Evolutionary conservation across 2,888 invertebrate genomes (phyloP), one percentile per base, ranked within the genome.

Genomic region (Gryllus longicercus): DNA sequence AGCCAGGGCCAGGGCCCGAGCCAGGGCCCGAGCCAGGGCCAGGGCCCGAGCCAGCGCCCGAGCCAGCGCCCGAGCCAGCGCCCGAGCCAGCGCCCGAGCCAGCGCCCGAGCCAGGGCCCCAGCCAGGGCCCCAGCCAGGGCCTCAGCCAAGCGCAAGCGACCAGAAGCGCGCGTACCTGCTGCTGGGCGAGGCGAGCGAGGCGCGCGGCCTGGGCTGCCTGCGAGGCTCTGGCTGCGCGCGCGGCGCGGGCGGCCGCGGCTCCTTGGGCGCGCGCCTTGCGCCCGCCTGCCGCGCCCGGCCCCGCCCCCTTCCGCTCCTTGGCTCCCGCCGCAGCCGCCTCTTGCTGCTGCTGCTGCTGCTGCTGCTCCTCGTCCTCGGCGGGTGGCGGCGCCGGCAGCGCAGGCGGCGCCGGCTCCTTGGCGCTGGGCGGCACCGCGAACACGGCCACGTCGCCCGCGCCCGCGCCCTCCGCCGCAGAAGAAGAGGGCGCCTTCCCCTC

Each of bases 241-340:
- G 3, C 16, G 14, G 8, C 21, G 14, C 25, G 38, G 21, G 78
- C 23, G 11, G 21, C 78, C 21, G n/a, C 11, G 12, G 18, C n/a
- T 3, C 49, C 23, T 14, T 14, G n/a, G 0, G 63, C 63, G 14
- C 63, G 63, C 63, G 63, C 63, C 63, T 63, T 14, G 16, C 63
- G 63, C 63, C 14, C 14, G 1, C 4, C 63, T 16, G 63, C 63
- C n/a, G 63, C 63, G n/a, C 63, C 63, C 11, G 63, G 16, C 63
- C 14, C 63, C 63, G 63, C 16, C 1, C n/a, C 14, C 63, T 63
- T 14, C n/a, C n/a, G 63, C 63, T 16, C 63, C 63, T n/a, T 63
- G 16, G 16, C 86, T 86, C 10, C 87, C 51, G 23, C 12, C 78
- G 38, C 3, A 11, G 2, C 63, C 63, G 8, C 16, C 16, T 8